Evolutionary conservation across 1,140 invertebrate species (phyloP), one percentile per base, ranked within the genome.

Genomic region (Micrasema minimum): DNA sequence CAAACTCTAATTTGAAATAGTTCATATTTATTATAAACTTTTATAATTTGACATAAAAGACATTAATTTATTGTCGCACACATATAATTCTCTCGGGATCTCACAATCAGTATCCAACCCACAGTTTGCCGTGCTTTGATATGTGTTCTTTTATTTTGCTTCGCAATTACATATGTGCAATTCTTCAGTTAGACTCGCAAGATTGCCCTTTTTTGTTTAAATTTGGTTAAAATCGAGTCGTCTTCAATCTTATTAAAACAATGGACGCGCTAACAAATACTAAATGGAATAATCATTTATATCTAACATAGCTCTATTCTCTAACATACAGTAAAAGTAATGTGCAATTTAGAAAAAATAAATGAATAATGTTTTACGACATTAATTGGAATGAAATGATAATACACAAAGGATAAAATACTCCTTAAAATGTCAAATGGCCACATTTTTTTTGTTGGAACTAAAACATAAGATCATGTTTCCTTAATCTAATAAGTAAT

Each of bases 371-470:
- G 43, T 46, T 46, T 38, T 6, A 4, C 43, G 18, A 22, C 2
- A 31, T 31, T 31, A 20, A 59, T 31, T 59, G 55, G 55, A 59
- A 59, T 59, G 55, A 59, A 59, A 59, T 12, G 37, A 55, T 55
- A 48, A 48, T 48, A 48, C 46, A 48, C 46, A 31, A 31, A 31
- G 26, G 26, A 31, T 31, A 31, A 46, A 57, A 16, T 57, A 64
- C 22, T 48, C 23, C 59, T 64, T 64, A 64, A 64, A 46, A 64
- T 46, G 59, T 64, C 59, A 23, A 66, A 66, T 66, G 64, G 64
- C 64, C 64, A 66, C 64, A 51, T 23, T 64, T 35, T 48, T 51
- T 66, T 66, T 66, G 64, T 66, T 66, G 64, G 64, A 66, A 66
- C 64, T 66, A 66, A 66, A 66, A 64, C 31, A 66, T 66, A 66